Conservation (phyloP, 2,888 invertebrate genomes). For the Xanthia icteritia region DNA sequence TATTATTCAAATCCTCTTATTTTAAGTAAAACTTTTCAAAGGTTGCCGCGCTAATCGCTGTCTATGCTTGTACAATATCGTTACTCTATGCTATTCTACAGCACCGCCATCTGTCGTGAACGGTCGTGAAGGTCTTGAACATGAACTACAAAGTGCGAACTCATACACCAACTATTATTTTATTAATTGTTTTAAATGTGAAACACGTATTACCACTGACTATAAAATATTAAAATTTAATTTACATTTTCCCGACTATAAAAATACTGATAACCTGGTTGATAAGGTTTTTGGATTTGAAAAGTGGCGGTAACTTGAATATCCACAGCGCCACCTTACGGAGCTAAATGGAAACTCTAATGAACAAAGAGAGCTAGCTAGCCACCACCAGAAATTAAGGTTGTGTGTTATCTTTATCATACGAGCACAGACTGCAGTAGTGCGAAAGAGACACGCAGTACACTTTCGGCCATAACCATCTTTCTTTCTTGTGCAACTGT, state of each 20-base stretch:
- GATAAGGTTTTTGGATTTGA: constrained; percentile 31
- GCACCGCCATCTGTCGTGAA: constrained; percentile 58
- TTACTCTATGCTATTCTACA: constrained; percentile 49
- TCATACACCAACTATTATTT: not conserved
- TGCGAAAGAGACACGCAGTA: constrained; percentile 81
- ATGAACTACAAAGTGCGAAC: not conserved
- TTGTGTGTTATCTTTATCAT: constrained; percentile 87
- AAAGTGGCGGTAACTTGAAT: constrained; percentile 45
- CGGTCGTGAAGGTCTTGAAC: constrained; percentile 1
- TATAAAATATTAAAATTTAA: not conserved
- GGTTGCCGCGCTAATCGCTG: constrained; percentile 43
- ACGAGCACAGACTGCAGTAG: constrained; percentile 66
- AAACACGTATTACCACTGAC: not conserved
- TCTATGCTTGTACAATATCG: constrained; percentile 44
- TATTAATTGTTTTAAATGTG: not conserved
- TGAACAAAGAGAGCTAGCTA: constrained; percentile 90
- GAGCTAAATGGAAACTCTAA: constrained; percentile 70
- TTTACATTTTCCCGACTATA: not conserved
- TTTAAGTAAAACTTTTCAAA: constrained; percentile 29
- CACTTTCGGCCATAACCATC: constrained; percentile 89
- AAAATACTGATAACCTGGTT: constrained; percentile 9
- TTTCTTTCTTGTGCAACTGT: constrained; percentile 90
- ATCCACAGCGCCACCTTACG: constrained; percentile 79
- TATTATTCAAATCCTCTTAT: too few relatives aligned
- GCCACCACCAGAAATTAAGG: constrained; percentile 86